A percentile compares a stretch with the other conserved stretches of the same genome.
These are phyloP conservation scores for Caenorhabditis becei DNA, from an alignment of 2,888 invertebrate species.

Conservation along the genomic window DNA sequence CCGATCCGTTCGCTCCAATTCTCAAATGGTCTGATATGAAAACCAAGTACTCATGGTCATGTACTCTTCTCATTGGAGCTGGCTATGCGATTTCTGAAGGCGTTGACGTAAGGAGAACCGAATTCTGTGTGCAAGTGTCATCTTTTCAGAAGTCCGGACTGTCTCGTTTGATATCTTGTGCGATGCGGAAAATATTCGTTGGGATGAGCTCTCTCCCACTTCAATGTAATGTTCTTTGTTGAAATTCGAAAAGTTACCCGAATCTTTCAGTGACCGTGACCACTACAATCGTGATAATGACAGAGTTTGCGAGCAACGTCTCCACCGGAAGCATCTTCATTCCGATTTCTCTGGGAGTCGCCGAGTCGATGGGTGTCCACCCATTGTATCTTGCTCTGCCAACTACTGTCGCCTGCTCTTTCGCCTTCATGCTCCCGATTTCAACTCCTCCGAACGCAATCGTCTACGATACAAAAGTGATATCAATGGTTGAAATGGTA, in stretches of 20 bases:
- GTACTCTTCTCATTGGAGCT: slow-evolving; percentile 67
- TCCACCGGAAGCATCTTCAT: slow-evolving; percentile 74
- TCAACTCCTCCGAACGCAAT: slow-evolving; percentile 85
- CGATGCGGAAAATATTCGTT: slow-evolving; percentile 47
- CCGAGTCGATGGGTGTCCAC: slow-evolving; percentile 77
- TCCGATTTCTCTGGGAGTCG: slow-evolving; percentile 68
- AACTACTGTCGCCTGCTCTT: slow-evolving; percentile 81
- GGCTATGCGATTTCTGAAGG: slow-evolving; percentile 70
- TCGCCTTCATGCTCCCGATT: slow-evolving; percentile 84
- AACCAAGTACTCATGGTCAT: slow-evolving; percentile 66
- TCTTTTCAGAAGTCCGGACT: slow-evolving; percentile 61
- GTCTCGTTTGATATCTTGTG: slow-evolving; percentile 60
- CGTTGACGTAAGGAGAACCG: slow-evolving; percentile 57
- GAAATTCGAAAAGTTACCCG: neutral
- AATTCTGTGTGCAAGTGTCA: neutral
- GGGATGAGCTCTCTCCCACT: slow-evolving; percentile 57
- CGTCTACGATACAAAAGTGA: slow-evolving; percentile 81
- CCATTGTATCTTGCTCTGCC: slow-evolving; percentile 82
- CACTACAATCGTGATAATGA: slow-evolving; percentile 65
- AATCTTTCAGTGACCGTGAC: slow-evolving; percentile 61
- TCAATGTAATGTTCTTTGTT: slow-evolving; percentile 20
- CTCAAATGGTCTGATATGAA: slow-evolving; percentile 69
- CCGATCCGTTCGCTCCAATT: slow-evolving; percentile 57
- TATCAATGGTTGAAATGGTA: slow-evolving; percentile 74
- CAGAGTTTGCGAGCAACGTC: slow-evolving; percentile 71